Evolutionary conservation across 2,888 invertebrate genomes (phyloP), one percentile per base, ranked within the genome.

Genomic region (Nomada ruficornis): DNA sequence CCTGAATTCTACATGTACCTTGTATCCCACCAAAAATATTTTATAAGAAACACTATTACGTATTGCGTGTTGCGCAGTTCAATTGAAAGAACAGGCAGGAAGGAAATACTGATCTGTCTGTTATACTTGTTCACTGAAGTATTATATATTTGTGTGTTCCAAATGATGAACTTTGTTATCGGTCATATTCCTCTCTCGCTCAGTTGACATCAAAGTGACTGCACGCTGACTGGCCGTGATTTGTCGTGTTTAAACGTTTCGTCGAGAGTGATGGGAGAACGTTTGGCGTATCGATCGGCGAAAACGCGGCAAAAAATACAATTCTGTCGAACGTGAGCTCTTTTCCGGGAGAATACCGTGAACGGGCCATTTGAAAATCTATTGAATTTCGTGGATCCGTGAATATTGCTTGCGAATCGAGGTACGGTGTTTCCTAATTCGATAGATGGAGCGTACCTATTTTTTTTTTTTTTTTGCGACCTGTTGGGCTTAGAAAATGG

Each of bases 111-210:
- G 47, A 47, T 3, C 47, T 15, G 15, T 13, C 47, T 47, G 47
- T 47, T 47, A 47, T 47, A 47, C 47, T 11, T 47, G 47, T 47
- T 47, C 47, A 47, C 47, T 47, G 47, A 82, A 86, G 83, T 86
- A n/a, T n/a, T n/a, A n/a, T n/a, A 88, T 81, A 80, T 86, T 86
- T 68, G 82, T 71, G 80, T 78, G 72, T 75, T 77, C 65, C 72
- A 80, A 88, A 85, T 84, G 83, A 86, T 88, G 70, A 88, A 82
- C 82, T 81, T 81, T 77, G 78, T 85, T 70, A 71, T 54, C 63
- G 65, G 69, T 75, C 54, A 26, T 76, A 80, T 75, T 59, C 69
- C 62, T 77, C 68, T 76, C 83, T 57, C 74, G 50, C 67, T 47
- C 42, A 62, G 60, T 70, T 47, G 42, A 63, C 74, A 84, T 84